These are phyloP conservation scores for Microtus ochrogaster DNA, from an alignment of 2,113 vertebrate genomes.

Conservation along the genomic window DNA sequence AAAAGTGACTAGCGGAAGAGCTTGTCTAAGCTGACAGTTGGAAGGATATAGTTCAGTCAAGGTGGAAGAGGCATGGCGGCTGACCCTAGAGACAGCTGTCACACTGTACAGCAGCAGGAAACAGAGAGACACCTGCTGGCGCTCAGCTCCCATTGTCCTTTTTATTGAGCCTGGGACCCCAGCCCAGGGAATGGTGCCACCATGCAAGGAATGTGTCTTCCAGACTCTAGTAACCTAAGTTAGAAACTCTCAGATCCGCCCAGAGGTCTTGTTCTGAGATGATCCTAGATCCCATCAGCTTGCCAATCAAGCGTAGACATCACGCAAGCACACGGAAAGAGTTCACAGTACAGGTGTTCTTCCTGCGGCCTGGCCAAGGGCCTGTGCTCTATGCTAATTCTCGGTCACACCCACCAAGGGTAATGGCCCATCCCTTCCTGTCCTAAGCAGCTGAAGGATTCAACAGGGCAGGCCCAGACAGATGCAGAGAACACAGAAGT, in stretches of 20 bases:
- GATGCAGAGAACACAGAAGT: constrained; percentile 25
- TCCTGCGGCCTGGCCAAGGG: background rate
- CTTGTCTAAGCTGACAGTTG: background rate
- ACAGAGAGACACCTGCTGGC: background rate
- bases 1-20: background rate
- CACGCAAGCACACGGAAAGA: background rate
- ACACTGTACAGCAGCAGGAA: background rate
- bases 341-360: background rate
- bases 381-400: background rate
- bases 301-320: background rate
- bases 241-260: background rate
- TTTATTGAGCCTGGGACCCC: background rate
- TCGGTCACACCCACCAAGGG: constrained; percentile 43
- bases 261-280: background rate
- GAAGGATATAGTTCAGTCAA: too few relatives aligned
- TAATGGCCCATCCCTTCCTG: constrained; percentile 54
- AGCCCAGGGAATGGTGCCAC: background rate
- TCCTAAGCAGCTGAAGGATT: constrained; percentile 42
- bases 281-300: background rate
- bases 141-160: background rate
- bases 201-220: background rate
- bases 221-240: background rate
- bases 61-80: background rate
- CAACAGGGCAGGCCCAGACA: constrained; percentile 56
- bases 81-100: background rate